Evolutionary conservation across 2,113 vertebrate genomes (phyloP), one percentile per base, ranked within the genome.

Genomic region (Archocentrus centrarchus): DNA sequence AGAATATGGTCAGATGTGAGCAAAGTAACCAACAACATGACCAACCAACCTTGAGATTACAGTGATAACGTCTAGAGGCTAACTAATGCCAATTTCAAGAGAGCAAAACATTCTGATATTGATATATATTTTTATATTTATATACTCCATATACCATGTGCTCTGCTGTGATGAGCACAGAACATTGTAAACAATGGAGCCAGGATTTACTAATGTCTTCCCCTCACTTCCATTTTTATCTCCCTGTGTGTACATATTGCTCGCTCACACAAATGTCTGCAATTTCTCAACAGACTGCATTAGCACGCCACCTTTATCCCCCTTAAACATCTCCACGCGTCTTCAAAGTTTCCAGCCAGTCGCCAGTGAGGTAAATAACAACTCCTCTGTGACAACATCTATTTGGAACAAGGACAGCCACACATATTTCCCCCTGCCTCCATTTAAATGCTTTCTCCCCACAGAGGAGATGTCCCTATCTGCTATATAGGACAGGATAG

Each of bases 391-490:
- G 80, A 81, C 85, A 88, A 88, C 86, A 88, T 90, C 90, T 88
- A 86, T 84, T 92, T 75, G 89, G 84, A 78, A 81, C 88, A 89
- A 90, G 88, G 90, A 91, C 82, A 87, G 61, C 53, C 13, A 14
- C 61, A 81, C 81, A 84, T 81, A 60, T 73, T 59, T 53, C 73
- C 58, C 58, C 32, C 76, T 1, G 18, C 61, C 77, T 84, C 78
- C 73, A 87, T 93, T 90, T 84, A 93, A 89, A 87, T 18, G 62
- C 75, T 58, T 63, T 64, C 64, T 59, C 68, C 41, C 44, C 79
- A n/a, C 80, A 78, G 64, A 82, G 58, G 50, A 90, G 86, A 89
- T 60, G 87, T 79, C 90, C 92, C 91, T 86, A 90, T 94, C 90
- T 91, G 81, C 87, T 89, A 89, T 89, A 89, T 75, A 85, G 92